Base-by-base conservation (phyloP, 2,113 vertebrate genomes). In the Carassius carassius region DNA sequence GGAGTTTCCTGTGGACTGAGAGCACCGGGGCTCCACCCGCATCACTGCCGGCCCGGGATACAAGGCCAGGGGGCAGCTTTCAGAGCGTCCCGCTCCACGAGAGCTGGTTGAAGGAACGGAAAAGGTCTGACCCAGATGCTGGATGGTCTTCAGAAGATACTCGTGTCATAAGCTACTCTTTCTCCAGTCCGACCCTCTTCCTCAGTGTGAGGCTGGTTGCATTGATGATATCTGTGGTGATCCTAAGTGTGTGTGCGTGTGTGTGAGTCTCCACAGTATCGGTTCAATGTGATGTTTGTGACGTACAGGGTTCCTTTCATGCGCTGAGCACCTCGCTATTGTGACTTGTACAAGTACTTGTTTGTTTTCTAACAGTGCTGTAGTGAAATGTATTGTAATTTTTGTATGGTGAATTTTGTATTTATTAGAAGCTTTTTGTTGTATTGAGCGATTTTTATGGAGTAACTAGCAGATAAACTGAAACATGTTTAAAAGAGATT, bases 311-410 rank as follows among this genome's bases (percentile, higher is more conserved):
- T 87, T 37, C 19, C 23, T 87, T n/a, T 13, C 23, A 56, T 60
- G 63, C 79, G n/a, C 74, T 47, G 51, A 74, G 32, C 84, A 76
- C 82, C 70, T 88, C 87, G 62, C 65, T 72, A 86, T 85, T 79
- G 62, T 76, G n/a, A 70, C 19, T 41, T 83, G n/a, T 56, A 54
- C 35, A 84, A 72, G 83, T 89, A 77, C 58, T 76, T 65, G 10
- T 73, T 63, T 78, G 60, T 67, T 72, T 47, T n/a, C 56, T 23
- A 7, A 51, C 12, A 44, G 75, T 73, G 44, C 83, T 79, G 81
- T 86, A 86, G 65, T 89, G 87, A 56, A 84, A 16, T 89, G 91
- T 92, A 92, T 93, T 93, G 86, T 92, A 92, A 87, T 9, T 82
- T 81, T 83, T 83, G 63, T 83, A 86, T 79, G 58, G 58, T 91